Conservation (phyloP, 1,140 invertebrate genomes). For the Ridgeia piscesae region DNA sequence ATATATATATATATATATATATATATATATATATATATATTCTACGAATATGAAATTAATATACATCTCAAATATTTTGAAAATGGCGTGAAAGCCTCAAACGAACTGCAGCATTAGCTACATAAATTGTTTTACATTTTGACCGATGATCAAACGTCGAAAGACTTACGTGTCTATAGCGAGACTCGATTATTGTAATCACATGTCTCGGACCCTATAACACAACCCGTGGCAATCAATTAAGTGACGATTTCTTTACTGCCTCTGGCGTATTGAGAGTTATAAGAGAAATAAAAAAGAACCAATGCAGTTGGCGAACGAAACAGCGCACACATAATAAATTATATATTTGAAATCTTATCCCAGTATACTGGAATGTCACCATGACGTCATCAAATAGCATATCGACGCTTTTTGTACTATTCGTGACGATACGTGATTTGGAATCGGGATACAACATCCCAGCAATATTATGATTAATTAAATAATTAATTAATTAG, state of each 20-base stretch:
- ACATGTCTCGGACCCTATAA: not conserved
- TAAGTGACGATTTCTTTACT: not conserved
- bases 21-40: not conserved
- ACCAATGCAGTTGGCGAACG: too few relatives aligned
- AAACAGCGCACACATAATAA: too few relatives aligned
- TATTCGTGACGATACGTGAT: not conserved
- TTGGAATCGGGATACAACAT: not conserved
- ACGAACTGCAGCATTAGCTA: too few relatives aligned
- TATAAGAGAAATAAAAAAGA: not conserved
- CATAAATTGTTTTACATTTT: not conserved
- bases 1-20: conserved; percentile 3
- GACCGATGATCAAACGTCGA: not conserved
- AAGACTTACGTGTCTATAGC: too few relatives aligned
- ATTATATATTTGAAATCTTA: not conserved
- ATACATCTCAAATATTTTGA: too few relatives aligned
- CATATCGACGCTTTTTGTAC: not conserved
- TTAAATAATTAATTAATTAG: not conserved
- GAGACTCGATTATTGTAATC: not conserved
- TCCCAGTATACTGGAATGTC: not conserved
- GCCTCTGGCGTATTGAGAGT: not conserved
- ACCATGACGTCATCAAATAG: not conserved
- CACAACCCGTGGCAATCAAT: not conserved
- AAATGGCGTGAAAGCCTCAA: too few relatives aligned
- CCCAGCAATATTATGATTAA: not conserved
- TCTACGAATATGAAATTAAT: not conserved